Evolutionary conservation across 2,888 invertebrate species (phyloP), one percentile per base, ranked within the genome.

Genomic region (Tetheella fluctuosa): DNA sequence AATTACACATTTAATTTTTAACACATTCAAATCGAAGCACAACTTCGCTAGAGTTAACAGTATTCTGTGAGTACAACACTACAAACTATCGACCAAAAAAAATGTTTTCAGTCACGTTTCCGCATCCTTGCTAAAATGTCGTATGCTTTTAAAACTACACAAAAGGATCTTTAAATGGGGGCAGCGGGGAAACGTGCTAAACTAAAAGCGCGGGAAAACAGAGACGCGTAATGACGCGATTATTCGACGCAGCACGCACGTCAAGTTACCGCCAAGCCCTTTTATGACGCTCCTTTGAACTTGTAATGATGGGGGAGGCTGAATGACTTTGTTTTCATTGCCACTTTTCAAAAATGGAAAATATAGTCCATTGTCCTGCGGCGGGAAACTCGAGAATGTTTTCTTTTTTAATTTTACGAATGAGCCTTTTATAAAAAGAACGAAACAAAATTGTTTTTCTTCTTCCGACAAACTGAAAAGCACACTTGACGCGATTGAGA

Each of bases 161-260:
- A 54, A 62, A 65, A 61, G 59, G 25, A 57, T 52, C 60, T 60
- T 54, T 64, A 64, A 68, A 4, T 66, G 67, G 64, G 70, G 64
- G 66, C 69, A 66, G 58, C 53, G 59, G 64, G 68, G 62, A 63
- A 65, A 15, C 64, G 61, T 60, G 64, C 62, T 64, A 62, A 66
- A 48, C 37, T 39, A 28, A 58, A 55, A 62, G 59, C 55, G 55
- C 34, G 55, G 55, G 39, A 58, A 60, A 60, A 30, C 39, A 52
- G 42, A 62, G 42, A 62, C 57, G 53, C 54, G 54, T 62, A 57
- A 57, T 34, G 59, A 59, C 52, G 58, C 42, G 53, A 53, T 58
- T 42, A 59, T 23, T 59, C 58, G 42, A 59, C 57, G 62, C 62
- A 54, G 37, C 37, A 34, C 60, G 62, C 65, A 61, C 48, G n/a